Percentiles rank a stretch among this genome's conserved stretches.
Evolutionary conservation across 2,797 vertebrate genomes (phyloP).

Genomic region (Bradypodion ventrale): DNA sequence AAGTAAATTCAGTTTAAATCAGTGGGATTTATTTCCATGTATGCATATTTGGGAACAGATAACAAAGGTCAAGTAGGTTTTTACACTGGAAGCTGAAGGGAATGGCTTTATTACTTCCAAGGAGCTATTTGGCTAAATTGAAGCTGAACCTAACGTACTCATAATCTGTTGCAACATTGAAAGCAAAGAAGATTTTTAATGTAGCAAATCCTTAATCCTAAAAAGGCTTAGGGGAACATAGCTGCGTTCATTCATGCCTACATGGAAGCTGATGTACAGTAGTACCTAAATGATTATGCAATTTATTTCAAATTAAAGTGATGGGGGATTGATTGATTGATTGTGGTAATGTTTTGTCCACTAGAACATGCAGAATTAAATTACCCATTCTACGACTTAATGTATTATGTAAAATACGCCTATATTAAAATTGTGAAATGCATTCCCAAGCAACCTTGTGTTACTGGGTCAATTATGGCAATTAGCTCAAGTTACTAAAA

Average conservation of each 20-base stretch:
- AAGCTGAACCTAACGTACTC: not conserved
- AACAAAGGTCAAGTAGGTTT: not conserved
- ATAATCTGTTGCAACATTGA: conserved; percentile 21
- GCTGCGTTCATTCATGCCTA: conserved; percentile 13
- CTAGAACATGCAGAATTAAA: not conserved
- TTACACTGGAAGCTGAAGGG: not conserved
- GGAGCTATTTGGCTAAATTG: not conserved
- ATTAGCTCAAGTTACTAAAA: not conserved
- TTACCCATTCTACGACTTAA: not conserved
- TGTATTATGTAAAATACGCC: not conserved
- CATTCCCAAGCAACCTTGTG: not conserved
- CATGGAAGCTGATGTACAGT: not conserved
- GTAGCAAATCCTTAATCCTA: conserved; percentile 21
- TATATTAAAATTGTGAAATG: not conserved
- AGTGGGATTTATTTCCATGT: not conserved
- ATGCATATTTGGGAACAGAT: not conserved
- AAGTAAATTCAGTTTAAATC: conserved; percentile 4
- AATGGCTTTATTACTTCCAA: conserved; percentile 5
- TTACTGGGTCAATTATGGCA: not conserved
- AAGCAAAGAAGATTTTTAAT: conserved; percentile 26
- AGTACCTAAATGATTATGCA: not conserved
- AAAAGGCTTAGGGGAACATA: conserved; percentile 12
- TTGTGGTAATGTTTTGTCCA: not conserved
- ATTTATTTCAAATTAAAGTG: conserved; percentile 22
- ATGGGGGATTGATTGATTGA: not conserved